Evolutionary conservation across 2,888 invertebrate genomes (phyloP), one percentile per base, ranked within the genome.

Genomic region (Hesperia comma): DNA sequence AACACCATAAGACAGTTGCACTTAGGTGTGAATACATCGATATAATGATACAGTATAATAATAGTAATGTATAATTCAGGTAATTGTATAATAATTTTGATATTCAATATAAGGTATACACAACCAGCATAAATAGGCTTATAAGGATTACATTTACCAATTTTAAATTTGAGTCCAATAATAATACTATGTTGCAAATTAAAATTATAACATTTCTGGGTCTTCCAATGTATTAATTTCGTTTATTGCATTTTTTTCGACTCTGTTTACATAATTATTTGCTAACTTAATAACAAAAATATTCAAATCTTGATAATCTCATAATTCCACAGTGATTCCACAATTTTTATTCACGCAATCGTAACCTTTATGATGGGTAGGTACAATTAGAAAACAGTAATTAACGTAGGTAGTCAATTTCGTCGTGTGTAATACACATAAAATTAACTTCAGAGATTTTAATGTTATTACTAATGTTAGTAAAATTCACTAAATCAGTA

Each of bases 401-500:
- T 12, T 12, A 12, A 0, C 2, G 1, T 3, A 37, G 10, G 2
- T 37, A 37, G 12, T 10, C 37, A 37, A 37, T 37, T 37, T 37
- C 2, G 37, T 37, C 12, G 12, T 37, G 10, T 46, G 43, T 46
- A 8, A 14, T 10, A 41, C 41, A 14, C 14, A 41, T 26, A 1
- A 46, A 1, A 46, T 46, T 15, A 17, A 46, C 17, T 17, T 46
- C 12, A 15, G 43, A 6, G 15, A 17, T 46, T 46, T 46, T 17
- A 46, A 15, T 5, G 15, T 46, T n/a, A 21, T 26, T 67, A 61
- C 54, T 69, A 67, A 61, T 69, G 72, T 75, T 75, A 73, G 73
- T 75, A 69, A 58, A 71, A 70, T 70, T 72, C 67, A 63, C 70
- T 72, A 72, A 61, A 70, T 68, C 26, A 68, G 70, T 73, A 71